Conservation (phyloP, 2,888 invertebrate genomes). For the Thumatha senex region DNA sequence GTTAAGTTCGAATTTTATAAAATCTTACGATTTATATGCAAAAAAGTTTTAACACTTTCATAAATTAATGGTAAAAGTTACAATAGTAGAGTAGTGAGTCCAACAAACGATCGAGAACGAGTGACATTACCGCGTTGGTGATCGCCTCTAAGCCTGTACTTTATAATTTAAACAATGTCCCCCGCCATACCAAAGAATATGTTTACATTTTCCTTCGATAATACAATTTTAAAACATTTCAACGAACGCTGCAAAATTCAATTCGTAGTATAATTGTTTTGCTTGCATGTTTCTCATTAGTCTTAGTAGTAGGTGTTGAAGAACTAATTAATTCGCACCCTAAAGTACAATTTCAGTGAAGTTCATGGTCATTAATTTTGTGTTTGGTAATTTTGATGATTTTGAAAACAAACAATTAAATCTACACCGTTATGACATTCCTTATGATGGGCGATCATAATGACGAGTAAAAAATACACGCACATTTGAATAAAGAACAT, state of each 20-base stretch:
- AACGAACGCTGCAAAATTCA: not conserved
- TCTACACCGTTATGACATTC: too few relatives aligned
- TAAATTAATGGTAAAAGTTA: slow-evolving; percentile 11
- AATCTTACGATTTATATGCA: too few relatives aligned
- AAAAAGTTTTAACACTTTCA: not conserved
- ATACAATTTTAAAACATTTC: not conserved
- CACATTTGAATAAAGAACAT: too few relatives aligned
- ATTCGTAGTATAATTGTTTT: not conserved
- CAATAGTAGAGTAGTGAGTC: slow-evolving; percentile 40
- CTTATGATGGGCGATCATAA: too few relatives aligned
- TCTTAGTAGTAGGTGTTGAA: not conserved
- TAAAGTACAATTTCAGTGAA: too few relatives aligned
- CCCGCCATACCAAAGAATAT: slow-evolving; percentile 39
- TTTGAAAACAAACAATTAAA: too few relatives aligned
- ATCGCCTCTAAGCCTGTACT: slow-evolving; percentile 29
- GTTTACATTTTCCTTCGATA: not conserved
- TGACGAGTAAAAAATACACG: too few relatives aligned
- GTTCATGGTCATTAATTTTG: too few relatives aligned
- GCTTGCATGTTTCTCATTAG: not conserved
- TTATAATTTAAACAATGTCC: slow-evolving; percentile 62
- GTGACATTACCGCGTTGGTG: slow-evolving; percentile 53
- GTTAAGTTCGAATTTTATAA: too few relatives aligned
- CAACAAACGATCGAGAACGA: slow-evolving; percentile 50
- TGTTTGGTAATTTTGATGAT: too few relatives aligned
- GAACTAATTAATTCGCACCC: too few relatives aligned